phyloP scores from a whole-genome alignment of 2,113 vertebrate species.

The Tautogolabrus adspersus region DNA sequence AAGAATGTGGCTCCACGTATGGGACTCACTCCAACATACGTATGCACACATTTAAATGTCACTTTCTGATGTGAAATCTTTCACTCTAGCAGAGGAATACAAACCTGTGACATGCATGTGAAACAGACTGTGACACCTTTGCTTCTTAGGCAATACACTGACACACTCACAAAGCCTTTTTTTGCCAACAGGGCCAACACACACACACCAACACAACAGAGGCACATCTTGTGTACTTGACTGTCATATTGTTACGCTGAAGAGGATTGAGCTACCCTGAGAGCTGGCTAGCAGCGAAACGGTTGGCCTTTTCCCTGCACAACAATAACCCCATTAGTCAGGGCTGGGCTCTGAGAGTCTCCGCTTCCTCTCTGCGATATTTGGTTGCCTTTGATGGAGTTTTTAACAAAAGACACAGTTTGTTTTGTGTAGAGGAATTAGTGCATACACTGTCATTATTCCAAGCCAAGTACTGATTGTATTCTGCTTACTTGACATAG shows the following conservation, averaged over 20 bases:
- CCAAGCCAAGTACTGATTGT: constrained; percentile 30
- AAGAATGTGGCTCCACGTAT: constrained; percentile 7
- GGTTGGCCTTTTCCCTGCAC: constrained; percentile 49
- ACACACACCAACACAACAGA: constrained; percentile 38
- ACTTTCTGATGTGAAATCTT: constrained; percentile 9
- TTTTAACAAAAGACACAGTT: constrained; percentile 30
- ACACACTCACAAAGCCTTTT: constrained; percentile 23
- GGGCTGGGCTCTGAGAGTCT: constrained; percentile 28
- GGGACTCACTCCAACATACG: neutral
- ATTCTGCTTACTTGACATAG: constrained; percentile 32
- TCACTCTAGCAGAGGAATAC: constrained; percentile 1
- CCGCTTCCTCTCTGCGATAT: constrained; percentile 8
- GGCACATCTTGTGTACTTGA: constrained; percentile 44
- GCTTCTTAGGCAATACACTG: constrained; percentile 7
- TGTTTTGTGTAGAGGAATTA: constrained; percentile 24
- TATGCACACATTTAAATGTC: constrained; percentile 3
- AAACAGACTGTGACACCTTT: constrained; percentile 30
- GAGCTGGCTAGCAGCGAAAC: constrained; percentile 33
- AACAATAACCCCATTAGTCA: constrained; percentile 53
- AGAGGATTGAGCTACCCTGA: constrained; percentile 43
- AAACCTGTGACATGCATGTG: constrained; percentile 8
- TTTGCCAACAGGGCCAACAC: constrained; percentile 24
- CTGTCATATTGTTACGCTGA: constrained; percentile 49
- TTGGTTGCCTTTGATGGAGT: constrained; percentile 29
- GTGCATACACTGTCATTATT: constrained; percentile 12